These are phyloP conservation scores for Haemorhous mexicanus DNA, from an alignment of 2,113 vertebrate species.

Conservation along the genomic window DNA sequence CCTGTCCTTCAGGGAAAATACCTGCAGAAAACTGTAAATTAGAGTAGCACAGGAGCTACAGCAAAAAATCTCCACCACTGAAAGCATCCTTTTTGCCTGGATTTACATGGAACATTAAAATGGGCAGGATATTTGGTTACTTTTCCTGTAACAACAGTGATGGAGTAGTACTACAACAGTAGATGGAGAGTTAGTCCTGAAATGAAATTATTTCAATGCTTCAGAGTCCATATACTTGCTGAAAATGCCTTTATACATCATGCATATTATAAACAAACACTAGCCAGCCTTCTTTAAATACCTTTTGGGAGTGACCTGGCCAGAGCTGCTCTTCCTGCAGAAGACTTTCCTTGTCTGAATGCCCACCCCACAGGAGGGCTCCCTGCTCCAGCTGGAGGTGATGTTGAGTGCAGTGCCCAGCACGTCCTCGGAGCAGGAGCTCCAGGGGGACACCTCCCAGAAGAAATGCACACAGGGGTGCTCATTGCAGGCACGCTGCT, in stretches of 20 bases:
- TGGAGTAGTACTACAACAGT: background rate
- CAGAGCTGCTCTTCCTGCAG: slow-evolving; percentile 83
- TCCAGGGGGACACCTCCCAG: slow-evolving; percentile 89
- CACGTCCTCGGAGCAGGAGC: slow-evolving; percentile 77
- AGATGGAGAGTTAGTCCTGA: background rate
- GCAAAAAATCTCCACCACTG: background rate
- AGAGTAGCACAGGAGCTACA: background rate
- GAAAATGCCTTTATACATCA: background rate
- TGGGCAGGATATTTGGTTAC: background rate
- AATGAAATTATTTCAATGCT: background rate
- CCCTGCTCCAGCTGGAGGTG: slow-evolving; percentile 68
- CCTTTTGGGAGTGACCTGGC: slow-evolving; percentile 88
- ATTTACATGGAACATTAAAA: background rate
- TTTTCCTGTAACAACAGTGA: background rate
- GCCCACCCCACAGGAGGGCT: slow-evolving; percentile 79
- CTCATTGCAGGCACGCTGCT: slow-evolving; percentile 86
- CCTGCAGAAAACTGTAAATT: background rate
- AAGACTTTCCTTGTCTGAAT: slow-evolving; percentile 83
- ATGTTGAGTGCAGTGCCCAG: slow-evolving; percentile 70
- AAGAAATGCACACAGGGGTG: slow-evolving; percentile 83
- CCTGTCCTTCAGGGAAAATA: background rate
- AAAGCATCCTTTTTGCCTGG: background rate
- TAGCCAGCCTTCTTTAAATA: slow-evolving; percentile 36
- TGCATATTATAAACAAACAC: background rate
- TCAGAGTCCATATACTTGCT: background rate